phyloP scores from a whole-genome alignment of 2,888 invertebrate genomes.

The Drosophila subsilvestris region DNA sequence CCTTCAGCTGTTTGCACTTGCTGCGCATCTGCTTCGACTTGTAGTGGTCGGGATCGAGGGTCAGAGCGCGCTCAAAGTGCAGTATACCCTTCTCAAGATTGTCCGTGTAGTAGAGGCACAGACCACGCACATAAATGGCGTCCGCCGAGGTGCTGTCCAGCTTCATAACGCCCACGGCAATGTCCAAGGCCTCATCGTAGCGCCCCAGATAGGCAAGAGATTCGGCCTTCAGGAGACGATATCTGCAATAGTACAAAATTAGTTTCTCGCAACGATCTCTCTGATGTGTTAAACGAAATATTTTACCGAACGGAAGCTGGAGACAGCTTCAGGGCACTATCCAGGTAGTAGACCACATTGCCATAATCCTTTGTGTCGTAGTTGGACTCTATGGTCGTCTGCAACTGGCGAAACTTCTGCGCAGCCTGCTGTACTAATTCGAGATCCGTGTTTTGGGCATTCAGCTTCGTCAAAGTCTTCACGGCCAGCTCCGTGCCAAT shows the following conservation, averaged over 20 bases:
- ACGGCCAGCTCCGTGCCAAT: slow-evolving; percentile 90
- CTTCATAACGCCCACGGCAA: slow-evolving; percentile 93
- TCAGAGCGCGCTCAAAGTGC: slow-evolving; percentile 96
- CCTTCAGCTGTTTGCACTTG: slow-evolving; percentile 93
- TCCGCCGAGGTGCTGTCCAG: slow-evolving; percentile 93
- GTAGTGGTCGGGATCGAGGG: slow-evolving; percentile 95
- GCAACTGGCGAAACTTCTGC: slow-evolving; percentile 87
- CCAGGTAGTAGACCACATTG: slow-evolving; percentile 94
- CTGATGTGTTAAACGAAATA: not conserved
- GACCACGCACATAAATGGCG: slow-evolving; percentile 95
- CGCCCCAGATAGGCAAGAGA: slow-evolving; percentile 92
- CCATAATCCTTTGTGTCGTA: slow-evolving; percentile 91
- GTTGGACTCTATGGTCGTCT: slow-evolving; percentile 89
- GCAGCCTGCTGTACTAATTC: slow-evolving; percentile 88
- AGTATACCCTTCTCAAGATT: slow-evolving; percentile 95
- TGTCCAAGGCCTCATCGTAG: slow-evolving; percentile 91
- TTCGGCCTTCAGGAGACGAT: slow-evolving; percentile 94
- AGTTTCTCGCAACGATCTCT: not conserved
- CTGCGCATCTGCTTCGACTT: slow-evolving; percentile 95
- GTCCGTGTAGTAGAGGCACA: slow-evolving; percentile 95
- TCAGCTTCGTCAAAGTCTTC: slow-evolving; percentile 88
- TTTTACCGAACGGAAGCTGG: slow-evolving; percentile 86
- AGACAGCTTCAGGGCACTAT: slow-evolving; percentile 92
- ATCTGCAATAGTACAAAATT: slow-evolving; percentile 82
- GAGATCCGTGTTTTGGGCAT: slow-evolving; percentile 87